These are phyloP conservation scores for Drosophila parvula DNA, from an alignment of 1,140 invertebrate species.

Conservation along the genomic window DNA sequence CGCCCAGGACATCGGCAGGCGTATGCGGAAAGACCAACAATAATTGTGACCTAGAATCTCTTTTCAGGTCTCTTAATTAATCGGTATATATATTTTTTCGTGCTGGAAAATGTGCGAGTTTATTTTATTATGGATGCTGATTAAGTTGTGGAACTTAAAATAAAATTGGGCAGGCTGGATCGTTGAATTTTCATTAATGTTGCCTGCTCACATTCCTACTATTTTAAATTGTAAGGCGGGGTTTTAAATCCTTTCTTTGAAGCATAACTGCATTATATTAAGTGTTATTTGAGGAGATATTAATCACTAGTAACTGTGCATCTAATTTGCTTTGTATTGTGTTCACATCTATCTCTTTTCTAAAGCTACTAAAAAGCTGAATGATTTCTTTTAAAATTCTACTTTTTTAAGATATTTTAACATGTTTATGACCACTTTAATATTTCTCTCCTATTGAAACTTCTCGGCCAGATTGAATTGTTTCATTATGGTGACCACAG, in stretches of 20 bases:
- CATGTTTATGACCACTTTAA: no score
- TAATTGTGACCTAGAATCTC: conserved; percentile 22
- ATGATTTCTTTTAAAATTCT: not conserved
- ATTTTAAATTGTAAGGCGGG: not conserved
- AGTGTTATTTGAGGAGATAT: not conserved
- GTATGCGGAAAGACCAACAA: conserved; percentile 25
- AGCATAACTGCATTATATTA: not conserved
- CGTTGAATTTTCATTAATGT: not conserved
- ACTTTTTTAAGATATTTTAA: not conserved
- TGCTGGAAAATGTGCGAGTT: not conserved
- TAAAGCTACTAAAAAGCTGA: not conserved
- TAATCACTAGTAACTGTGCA: fast-evolving
- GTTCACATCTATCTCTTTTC: not conserved
- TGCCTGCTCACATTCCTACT: no score
- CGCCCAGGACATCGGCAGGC: conserved; percentile 15
- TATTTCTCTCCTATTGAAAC: conserved; percentile 28
- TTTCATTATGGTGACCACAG: conserved; percentile 51
- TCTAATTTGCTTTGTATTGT: not conserved
- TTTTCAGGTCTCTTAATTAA: conserved; percentile 45
- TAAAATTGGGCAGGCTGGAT: not conserved
- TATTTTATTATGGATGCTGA: not conserved
- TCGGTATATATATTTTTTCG: conserved; percentile 17
- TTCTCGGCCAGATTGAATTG: conserved; percentile 62
- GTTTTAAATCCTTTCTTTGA: no score
- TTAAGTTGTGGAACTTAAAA: conserved; percentile 7